Evolutionary conservation across 1,140 invertebrate species (phyloP), one percentile per base, ranked within the genome.

Genomic region (Drosophila mayri): DNA sequence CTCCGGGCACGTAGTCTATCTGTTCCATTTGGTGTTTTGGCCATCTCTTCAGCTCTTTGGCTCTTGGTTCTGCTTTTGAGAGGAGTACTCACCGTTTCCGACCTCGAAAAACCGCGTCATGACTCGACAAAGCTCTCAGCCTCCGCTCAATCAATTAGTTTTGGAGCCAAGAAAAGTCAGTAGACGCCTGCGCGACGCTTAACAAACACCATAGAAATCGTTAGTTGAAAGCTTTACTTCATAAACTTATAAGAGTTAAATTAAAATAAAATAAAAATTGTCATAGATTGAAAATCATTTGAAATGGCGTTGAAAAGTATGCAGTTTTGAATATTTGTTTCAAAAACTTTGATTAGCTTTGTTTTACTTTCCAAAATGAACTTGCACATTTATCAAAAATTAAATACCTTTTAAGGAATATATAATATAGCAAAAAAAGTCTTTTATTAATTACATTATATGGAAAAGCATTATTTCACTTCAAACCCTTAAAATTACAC

Each of bases 1-100:
- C 74, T 68, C 62, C 61, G 41, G 70, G 85, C 85, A 90, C 85
- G 85, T 90, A 90, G 81, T 73, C 80, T 80, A 38, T 75, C 65
- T 60, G 16, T 58, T 57, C 41, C 61, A 40, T 30, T 60, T 54
- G 7, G 44, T 76, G 44, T 76, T 72, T 64, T 38, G 54, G 18
- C 61, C 73, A 84, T 81, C 83, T 86, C 67, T 82, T 63, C 43
- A 52, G 28, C 43, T 54, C 25, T 49, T 49, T 28, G 61, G 25
- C 46, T 61, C 46, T 76, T 18, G 60, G 37, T 59, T 25, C 20
- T 58, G 75, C 73, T 73, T 64, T 81, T 59, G 60, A 55, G 52
- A 55, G 52, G 60, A 47, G 70, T 75, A 57, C 55, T 52, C 50
- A 66, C 54, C 47, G 61, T 44, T 55, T 44, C 41, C 40, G 62